Conservation (phyloP, 2,888 invertebrate genomes). For the Branchinecta sandiegonensis region DNA sequence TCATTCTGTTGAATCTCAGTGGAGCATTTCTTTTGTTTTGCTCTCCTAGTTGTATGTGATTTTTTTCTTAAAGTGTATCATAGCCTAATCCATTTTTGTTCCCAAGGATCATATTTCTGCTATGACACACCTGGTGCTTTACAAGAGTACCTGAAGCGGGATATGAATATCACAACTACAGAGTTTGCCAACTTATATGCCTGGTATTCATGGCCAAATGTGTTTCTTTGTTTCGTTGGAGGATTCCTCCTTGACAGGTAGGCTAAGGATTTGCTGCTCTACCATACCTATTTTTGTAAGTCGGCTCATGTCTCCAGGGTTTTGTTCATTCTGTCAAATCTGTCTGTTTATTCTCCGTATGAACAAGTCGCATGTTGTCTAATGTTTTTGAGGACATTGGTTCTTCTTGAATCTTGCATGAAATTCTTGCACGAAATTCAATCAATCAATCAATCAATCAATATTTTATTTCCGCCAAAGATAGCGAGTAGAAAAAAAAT, state of each 20-base stretch:
- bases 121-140: constrained; percentile 92
- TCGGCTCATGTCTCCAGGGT: no score
- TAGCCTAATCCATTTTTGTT: constrained; percentile 27
- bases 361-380: no score
- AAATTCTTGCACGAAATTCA: no score
- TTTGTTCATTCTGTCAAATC: no score
- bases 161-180: constrained; percentile 61
- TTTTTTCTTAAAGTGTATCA: background rate
- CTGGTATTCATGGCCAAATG: constrained; percentile 96
- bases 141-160: constrained; percentile 67
- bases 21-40: background rate
- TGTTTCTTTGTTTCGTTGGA: constrained; percentile 84
- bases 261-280: constrained; percentile 24
- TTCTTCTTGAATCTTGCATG: no score
- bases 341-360: no score
- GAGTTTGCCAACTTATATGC: constrained; percentile 78
- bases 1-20: no score
- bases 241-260: constrained; percentile 86
- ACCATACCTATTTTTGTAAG: no score
- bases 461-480: no score
- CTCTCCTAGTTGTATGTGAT: background rate
- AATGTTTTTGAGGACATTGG: no score
- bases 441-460: no score
- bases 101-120: constrained; percentile 87
- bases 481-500: no score